Conservation (phyloP, 2,113 vertebrate genomes). For the Lutjanus erythropterus region DNA sequence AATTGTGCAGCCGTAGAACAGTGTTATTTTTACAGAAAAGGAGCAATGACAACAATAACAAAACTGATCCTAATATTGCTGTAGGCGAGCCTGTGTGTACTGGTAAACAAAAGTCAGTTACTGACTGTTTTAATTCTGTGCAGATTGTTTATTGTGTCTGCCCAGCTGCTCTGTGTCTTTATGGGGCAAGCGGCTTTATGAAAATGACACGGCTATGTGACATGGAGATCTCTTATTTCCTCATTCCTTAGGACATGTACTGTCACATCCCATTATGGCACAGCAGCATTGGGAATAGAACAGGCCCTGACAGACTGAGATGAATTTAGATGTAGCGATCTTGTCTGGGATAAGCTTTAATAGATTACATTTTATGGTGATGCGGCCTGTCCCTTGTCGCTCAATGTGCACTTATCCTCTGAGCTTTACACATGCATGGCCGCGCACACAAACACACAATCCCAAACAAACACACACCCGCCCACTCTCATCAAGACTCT, state of each 20-base stretch:
- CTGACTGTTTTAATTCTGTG: background rate
- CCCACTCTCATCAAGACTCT: conserved; percentile 54
- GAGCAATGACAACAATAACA: background rate
- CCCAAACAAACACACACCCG: conserved; percentile 43
- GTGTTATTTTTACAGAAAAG: background rate
- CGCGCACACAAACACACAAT: conserved; percentile 47
- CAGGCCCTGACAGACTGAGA: conserved; percentile 67
- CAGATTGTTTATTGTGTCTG: conserved; percentile 24
- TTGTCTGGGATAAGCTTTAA: conserved; percentile 77
- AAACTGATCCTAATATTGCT: too few relatives aligned
- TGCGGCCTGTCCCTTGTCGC: conserved; percentile 65
- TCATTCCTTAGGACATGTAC: conserved; percentile 66
- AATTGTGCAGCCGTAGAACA: too few relatives aligned
- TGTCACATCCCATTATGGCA: conserved; percentile 79
- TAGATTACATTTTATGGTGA: conserved; percentile 81
- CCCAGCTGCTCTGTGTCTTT: conserved; percentile 35
- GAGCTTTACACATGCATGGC: conserved; percentile 44
- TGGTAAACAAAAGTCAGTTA: background rate
- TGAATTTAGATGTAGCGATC: conserved; percentile 79
- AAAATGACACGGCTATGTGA: conserved; percentile 67
- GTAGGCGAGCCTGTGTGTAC: background rate
- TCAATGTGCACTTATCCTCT: conserved; percentile 67
- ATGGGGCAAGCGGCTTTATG: conserved; percentile 35
- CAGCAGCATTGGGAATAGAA: conserved; percentile 57
- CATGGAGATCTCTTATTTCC: conserved; percentile 71